Conservation (phyloP, 2,797 vertebrate species). For the Gymnoscopelus braueri region DNA sequence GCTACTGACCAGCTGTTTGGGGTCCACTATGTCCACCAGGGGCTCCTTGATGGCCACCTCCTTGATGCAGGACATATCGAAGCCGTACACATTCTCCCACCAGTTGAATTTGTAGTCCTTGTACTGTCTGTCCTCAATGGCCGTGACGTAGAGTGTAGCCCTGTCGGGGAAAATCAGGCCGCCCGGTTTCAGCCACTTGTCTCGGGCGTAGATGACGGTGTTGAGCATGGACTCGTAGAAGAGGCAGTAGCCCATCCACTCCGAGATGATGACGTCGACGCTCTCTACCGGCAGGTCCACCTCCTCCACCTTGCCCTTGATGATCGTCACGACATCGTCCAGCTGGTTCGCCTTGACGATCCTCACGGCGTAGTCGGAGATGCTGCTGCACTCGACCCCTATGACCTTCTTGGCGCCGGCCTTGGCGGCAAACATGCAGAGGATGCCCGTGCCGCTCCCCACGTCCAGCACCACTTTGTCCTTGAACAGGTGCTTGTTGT, state of each 20-base stretch:
- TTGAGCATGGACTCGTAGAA: slow-evolving; percentile 97
- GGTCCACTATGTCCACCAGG: slow-evolving; percentile 92
- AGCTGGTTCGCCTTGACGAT: slow-evolving; percentile 95
- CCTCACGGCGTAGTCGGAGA: slow-evolving; percentile 94
- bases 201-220: slow-evolving; percentile 91
- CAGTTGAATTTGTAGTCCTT: slow-evolving; percentile 98
- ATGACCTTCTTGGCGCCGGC: slow-evolving; percentile 93
- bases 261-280: slow-evolving; percentile 94
- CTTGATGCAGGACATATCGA: slow-evolving; percentile 96
- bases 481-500: slow-evolving; percentile 95
- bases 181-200: slow-evolving; percentile 95
- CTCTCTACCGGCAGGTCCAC: slow-evolving; percentile 90
- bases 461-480: slow-evolving; percentile 95
- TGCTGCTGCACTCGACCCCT: slow-evolving; percentile 94
- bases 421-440: slow-evolving; percentile 96
- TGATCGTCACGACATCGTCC: slow-evolving; percentile 93
- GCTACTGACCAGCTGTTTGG: slow-evolving; percentile 92
- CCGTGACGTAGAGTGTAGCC: slow-evolving; percentile 91
- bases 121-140: slow-evolving; percentile 94
- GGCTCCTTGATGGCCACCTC: slow-evolving; percentile 95
- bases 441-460: slow-evolving; percentile 93
- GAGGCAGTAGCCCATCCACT: slow-evolving; percentile 97
- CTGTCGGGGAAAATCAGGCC: slow-evolving; percentile 94
- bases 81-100: slow-evolving; percentile 97
- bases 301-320: slow-evolving; percentile 96